Conservation (phyloP, 2,113 vertebrate species). For the Sakesphorus luctuosus region DNA sequence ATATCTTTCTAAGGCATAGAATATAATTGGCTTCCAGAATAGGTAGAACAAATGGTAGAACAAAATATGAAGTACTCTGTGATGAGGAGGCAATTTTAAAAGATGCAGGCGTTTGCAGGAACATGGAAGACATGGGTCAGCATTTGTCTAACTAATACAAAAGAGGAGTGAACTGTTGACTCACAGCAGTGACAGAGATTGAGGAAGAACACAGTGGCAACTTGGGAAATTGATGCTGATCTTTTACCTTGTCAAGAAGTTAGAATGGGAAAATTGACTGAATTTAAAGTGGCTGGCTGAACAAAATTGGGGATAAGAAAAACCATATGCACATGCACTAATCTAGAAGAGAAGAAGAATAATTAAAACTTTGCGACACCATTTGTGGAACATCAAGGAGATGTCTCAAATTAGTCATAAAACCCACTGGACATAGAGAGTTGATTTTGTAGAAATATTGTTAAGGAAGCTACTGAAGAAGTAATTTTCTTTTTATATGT, state of each 20-base stretch:
- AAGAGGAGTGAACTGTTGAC: neutral
- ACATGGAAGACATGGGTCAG: neutral
- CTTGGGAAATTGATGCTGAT: neutral
- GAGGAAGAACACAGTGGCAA: neutral
- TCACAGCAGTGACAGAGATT: neutral
- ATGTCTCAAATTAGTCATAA: slow-evolving; percentile 18
- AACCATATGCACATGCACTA: neutral
- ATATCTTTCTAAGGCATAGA: neutral
- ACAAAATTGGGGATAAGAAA: neutral
- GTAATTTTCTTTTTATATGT: slow-evolving; percentile 60
- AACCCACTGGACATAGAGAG: slow-evolving; percentile 24
- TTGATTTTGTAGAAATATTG: slow-evolving; percentile 10
- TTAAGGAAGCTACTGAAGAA: slow-evolving; percentile 29
- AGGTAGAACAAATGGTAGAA: neutral
- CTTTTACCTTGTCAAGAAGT: neutral
- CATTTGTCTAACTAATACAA: neutral
- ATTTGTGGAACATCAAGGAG: slow-evolving; percentile 30
- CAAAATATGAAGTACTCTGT: neutral
- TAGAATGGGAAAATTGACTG: neutral
- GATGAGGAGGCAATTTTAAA: neutral
- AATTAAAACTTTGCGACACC: slow-evolving; percentile 43
- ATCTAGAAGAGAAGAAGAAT: neutral
- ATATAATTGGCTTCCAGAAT: neutral
- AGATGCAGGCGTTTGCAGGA: neutral
- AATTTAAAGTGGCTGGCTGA: neutral